Base-by-base conservation (phyloP, 2,797 vertebrate genomes). In the Mionectes olivaceus region DNA sequence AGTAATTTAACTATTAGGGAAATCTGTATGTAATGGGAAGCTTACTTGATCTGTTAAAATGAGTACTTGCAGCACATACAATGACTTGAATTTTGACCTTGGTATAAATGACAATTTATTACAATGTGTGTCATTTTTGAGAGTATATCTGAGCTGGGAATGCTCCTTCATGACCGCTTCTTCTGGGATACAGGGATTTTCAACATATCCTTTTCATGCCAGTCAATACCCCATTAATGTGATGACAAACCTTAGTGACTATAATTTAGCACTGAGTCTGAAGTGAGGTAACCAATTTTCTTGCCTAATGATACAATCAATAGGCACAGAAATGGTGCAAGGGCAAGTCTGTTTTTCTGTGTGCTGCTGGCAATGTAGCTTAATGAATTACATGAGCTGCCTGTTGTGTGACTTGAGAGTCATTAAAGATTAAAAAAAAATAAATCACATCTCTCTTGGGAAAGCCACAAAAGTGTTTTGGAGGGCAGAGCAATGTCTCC, bases 231-330 rank as follows among this genome's bases (percentile, higher is more conserved):
- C 96, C 94, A 96, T 97, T 97, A 96, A 82, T 83, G 71, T 12
- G 90, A 96, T 95, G 95, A 95, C 87, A 97, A 97, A 95, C 37
- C 71, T 63, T 59, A 91, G 87, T 63, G 81, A 67, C 87, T 86
- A 50, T 92, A 93, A 96, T 95, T 93, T 67, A 91, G 84, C 53
- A 70, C 84, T 19, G 22, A 90, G 78, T 75, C 95, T 95, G 96
- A 92, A 88, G 75, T 50, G 94, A 94, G 94, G 82, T 83, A 95
- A 75, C 91, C 76, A 94, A 87, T 96, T 83, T 96, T 81, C 92
- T 96, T 96, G 92, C 95, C 95, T 96, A 97, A 97, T 96, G 71
- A 71, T 79, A 92, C 93, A 96, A 96, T 94, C 89, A 12, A 91
- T 94, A 97, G 85, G 77, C 59, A 81, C 19, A 60, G 74, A 60